Base-by-base conservation (phyloP, 1,140 invertebrate genomes). In the Leptopilina clavipes region DNA sequence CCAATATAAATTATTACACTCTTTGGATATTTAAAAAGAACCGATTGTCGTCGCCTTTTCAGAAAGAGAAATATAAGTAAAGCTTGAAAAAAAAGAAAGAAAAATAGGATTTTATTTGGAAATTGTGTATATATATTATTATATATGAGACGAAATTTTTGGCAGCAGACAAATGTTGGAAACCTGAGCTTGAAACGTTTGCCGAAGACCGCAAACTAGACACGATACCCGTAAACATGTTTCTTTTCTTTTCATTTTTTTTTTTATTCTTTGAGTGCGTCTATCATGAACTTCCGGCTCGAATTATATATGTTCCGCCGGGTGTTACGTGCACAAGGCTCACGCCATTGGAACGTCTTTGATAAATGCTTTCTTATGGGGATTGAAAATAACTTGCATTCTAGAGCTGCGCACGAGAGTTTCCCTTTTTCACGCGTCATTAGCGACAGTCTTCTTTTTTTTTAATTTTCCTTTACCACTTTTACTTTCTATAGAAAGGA, bases 381-480 rank as follows among this genome's bases (percentile, higher is more conserved):
- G 77, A 73, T 79, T 84, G 79, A 84, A 87, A 88, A 87, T 86
- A 85, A 81, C 86, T 87, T 79, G 76, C 82, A 87, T 89, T 85
- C 85, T 83, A 40, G 76, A 78, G 81, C 80, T 85, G 85, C 25
- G 25, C 83, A 80, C 82, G 81, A 76, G 71, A 78, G 77, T 79
- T 81, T 84, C 81, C 80, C 80, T 76, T 70, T 78, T 83, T 72
- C 80, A 88, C 84, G 86, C 86, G 83, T 88, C 87, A 89, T 89
- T 89, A 89, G 25, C 5, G 25, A 31, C n/a, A n/a, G n/a, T n/a
- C n/a, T n/a, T n/a, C n/a, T n/a, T 48, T 48, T 48, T 48, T 48
- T 12, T 14, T 5, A 9, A 14, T 14, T n/a, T n/a, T 48, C 2
- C 3, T 14, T n/a, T 14, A 48, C 45, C n/a, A n/a, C n/a, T n/a